These are phyloP conservation scores for Nezara viridula DNA, from an alignment of 2,888 invertebrate genomes.

Conservation along the genomic window DNA sequence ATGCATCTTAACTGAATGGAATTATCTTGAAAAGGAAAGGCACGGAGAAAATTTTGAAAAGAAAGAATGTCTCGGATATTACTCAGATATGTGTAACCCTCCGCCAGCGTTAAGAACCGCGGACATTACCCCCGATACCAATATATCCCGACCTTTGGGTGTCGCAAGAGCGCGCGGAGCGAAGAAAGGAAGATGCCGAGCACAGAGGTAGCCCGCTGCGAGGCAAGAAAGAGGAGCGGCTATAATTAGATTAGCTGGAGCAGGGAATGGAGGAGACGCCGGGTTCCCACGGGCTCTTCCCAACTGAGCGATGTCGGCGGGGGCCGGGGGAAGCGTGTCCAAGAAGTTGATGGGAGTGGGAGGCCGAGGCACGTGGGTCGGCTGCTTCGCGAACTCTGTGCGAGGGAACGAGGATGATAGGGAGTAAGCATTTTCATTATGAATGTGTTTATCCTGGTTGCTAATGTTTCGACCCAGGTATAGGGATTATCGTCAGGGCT, in stretches of 20 bases:
- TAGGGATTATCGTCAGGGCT: too few species aligned
- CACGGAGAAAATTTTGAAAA: neutral
- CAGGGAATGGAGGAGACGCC: slow-evolving; percentile 27
- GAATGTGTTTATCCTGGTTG: too few species aligned
- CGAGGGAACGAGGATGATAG: neutral
- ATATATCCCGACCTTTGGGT: slow-evolving; percentile 17
- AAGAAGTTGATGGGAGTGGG: neutral
- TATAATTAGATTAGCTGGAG: slow-evolving; percentile 43
- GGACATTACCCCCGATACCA: neutral
- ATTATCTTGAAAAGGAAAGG: neutral
- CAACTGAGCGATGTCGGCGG: neutral
- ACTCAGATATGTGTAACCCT: neutral
- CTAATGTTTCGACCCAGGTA: too few species aligned
- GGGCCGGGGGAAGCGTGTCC: neutral
- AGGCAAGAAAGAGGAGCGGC: slow-evolving; percentile 47
- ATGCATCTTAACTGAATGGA: too few species aligned
- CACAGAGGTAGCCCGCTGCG: slow-evolving; percentile 35
- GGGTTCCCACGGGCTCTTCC: neutral
- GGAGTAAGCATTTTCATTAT: too few species aligned
- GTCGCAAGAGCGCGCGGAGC: neutral
- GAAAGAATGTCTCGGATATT: neutral
- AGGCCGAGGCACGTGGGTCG: neutral
- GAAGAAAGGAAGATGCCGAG: slow-evolving; percentile 12
- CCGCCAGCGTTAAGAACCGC: neutral
- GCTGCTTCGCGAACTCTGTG: neutral